phyloP scores from a whole-genome alignment of 2,888 invertebrate species.

The Stramonita haemastoma region DNA sequence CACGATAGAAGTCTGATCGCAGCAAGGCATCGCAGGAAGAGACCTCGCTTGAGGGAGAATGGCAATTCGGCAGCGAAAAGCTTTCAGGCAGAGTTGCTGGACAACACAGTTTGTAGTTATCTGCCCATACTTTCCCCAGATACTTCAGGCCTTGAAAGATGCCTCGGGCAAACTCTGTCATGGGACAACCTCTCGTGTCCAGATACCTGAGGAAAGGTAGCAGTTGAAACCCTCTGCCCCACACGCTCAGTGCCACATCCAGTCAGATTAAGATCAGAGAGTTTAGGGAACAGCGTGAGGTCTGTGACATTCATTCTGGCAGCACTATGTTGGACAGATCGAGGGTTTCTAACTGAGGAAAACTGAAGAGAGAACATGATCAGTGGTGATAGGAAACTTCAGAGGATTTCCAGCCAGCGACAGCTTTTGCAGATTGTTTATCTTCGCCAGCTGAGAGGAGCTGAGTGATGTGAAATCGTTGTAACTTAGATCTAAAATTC shows the following conservation, averaged over 20 bases:
- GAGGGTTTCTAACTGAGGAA: neutral
- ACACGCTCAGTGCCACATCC: neutral
- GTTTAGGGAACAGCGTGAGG: neutral
- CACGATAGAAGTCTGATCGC: slow-evolving; percentile 61
- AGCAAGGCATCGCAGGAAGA: slow-evolving; percentile 71
- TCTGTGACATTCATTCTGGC: slow-evolving; percentile 1
- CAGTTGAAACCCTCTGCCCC: neutral
- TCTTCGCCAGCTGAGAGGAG: neutral
- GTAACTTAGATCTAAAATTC: slow-evolving; percentile 7
- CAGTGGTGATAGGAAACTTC: neutral
- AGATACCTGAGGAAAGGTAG: neutral
- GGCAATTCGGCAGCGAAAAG: slow-evolving; percentile 52
- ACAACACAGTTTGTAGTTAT: slow-evolving; percentile 42
- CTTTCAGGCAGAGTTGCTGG: slow-evolving; percentile 22
- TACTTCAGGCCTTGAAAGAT: slow-evolving; percentile 34
- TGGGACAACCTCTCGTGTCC: neutral
- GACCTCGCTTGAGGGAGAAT: slow-evolving; percentile 64
- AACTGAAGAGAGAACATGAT: neutral
- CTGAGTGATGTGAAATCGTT: neutral
- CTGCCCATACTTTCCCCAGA: slow-evolving; percentile 27
- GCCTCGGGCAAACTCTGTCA: neutral
- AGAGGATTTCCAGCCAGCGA: neutral
- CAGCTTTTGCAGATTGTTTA: neutral
- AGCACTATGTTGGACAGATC: neutral
- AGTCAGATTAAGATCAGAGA: slow-evolving; percentile 23